Evolutionary conservation across 2,113 vertebrate species (phyloP).

Genomic region (Callaeas wilsoni): DNA sequence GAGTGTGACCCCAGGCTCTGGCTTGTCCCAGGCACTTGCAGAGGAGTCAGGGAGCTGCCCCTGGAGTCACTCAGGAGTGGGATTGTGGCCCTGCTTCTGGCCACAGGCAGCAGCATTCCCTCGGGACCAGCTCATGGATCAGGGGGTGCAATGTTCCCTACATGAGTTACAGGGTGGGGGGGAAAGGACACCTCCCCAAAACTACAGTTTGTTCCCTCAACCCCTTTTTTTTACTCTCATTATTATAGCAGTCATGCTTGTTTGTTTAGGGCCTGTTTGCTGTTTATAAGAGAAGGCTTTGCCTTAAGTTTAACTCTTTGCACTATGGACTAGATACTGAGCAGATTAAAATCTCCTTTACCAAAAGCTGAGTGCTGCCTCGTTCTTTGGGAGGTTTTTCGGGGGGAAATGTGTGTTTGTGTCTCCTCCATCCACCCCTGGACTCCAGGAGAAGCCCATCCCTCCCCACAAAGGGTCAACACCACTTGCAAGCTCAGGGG

Average conservation of each 20-base stretch:
- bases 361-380: not conserved
- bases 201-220: not conserved
- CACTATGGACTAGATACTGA: slow-evolving; percentile 12
- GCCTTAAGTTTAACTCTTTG: slow-evolving; percentile 59
- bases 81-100: not conserved
- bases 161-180: not conserved
- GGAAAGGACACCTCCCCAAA: not conserved
- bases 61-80: not conserved
- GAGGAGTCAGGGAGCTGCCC: not conserved
- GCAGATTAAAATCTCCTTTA: slow-evolving; percentile 50
- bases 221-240: not conserved
- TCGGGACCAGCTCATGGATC: not conserved
- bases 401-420: not conserved
- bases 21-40: not conserved
- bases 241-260: not conserved
- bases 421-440: not conserved
- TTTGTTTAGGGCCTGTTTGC: slow-evolving; percentile 20
- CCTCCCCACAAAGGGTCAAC: not conserved
- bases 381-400: not conserved
- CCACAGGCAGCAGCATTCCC: not conserved
- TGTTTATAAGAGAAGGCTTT: slow-evolving; percentile 41
- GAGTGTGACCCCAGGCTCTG: not conserved
- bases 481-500: not conserved
- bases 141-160: not conserved
- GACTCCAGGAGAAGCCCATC: not conserved